Evolutionary conservation across 2,888 invertebrate genomes (phyloP).

Genomic region (Scaptomyza caliginosa): DNA sequence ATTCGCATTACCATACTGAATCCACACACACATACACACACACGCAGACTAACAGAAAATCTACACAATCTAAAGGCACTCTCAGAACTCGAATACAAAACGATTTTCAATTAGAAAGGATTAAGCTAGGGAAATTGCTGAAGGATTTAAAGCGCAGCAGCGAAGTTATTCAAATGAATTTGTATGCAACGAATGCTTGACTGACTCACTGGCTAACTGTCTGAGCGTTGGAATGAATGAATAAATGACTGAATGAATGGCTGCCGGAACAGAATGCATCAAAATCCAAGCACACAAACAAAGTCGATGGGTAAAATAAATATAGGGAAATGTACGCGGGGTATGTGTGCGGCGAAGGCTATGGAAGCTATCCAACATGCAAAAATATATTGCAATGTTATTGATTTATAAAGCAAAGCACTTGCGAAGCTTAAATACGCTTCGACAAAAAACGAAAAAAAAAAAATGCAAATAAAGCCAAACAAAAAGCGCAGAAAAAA

Average conservation of each 20-base stretch:
- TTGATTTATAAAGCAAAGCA: constrained; percentile 71
- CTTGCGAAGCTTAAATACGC: constrained; percentile 65
- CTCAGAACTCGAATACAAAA: constrained; percentile 57
- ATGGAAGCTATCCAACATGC: constrained; percentile 42
- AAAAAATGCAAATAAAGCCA: constrained; percentile 10
- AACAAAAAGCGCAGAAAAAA: constrained; percentile 15
- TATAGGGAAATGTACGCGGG: constrained; percentile 4
- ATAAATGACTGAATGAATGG: constrained; percentile 31
- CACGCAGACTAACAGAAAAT: not conserved
- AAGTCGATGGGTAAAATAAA: constrained; percentile 4
- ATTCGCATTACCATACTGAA: constrained; percentile 34
- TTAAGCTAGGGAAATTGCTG: constrained; percentile 70
- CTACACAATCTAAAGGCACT: constrained; percentile 42
- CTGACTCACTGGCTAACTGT: constrained; percentile 37
- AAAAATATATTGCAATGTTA: constrained; percentile 74
- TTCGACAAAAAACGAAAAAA: constrained; percentile 13
- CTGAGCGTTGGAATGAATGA: constrained; percentile 26
- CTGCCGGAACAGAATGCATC: constrained; percentile 45
- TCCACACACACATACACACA: not conserved
- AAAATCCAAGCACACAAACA: constrained; percentile 50
- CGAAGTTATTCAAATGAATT: constrained; percentile 76
- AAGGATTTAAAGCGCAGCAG: constrained; percentile 71
- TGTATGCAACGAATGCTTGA: constrained; percentile 56
- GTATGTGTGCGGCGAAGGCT: not conserved
- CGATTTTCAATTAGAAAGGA: constrained; percentile 78